These are phyloP conservation scores for Ondatra zibethicus DNA, from an alignment of 2,113 vertebrate genomes.

Conservation along the genomic window DNA sequence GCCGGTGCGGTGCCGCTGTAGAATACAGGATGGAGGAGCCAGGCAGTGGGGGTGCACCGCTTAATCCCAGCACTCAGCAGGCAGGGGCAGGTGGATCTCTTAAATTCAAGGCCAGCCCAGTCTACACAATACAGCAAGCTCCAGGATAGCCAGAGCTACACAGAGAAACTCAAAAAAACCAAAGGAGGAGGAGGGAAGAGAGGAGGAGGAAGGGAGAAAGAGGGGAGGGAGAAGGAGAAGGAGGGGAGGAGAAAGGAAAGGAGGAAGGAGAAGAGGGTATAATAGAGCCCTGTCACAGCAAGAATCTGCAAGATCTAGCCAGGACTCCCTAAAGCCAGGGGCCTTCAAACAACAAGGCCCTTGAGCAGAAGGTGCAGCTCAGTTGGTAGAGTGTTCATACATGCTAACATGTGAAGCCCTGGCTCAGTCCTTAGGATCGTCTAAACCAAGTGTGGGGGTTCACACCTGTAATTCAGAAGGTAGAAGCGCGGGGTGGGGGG, in stretches of 20 bases:
- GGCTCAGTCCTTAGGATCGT: too few species aligned
- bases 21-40: not conserved
- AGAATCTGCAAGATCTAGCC: not conserved
- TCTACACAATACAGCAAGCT: not conserved
- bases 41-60: accelerated
- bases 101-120: not conserved
- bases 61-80: not conserved
- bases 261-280: not conserved
- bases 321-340: not conserved
- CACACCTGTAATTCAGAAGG: not conserved
- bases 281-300: not conserved
- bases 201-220: not conserved
- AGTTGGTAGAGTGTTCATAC: not conserved
- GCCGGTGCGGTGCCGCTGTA: too few species aligned
- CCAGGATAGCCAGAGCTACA: not conserved
- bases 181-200: not conserved
- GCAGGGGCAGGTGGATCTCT: not conserved
- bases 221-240: not conserved
- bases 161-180: not conserved
- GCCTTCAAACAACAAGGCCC: not conserved
- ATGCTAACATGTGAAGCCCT: not conserved
- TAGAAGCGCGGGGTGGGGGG: not conserved
- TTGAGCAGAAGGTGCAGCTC: not conserved
- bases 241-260: not conserved
- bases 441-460: not conserved